These are phyloP conservation scores for Python bivittatus DNA, from an alignment of 2,113 vertebrate genomes.

Conservation along the genomic window DNA sequence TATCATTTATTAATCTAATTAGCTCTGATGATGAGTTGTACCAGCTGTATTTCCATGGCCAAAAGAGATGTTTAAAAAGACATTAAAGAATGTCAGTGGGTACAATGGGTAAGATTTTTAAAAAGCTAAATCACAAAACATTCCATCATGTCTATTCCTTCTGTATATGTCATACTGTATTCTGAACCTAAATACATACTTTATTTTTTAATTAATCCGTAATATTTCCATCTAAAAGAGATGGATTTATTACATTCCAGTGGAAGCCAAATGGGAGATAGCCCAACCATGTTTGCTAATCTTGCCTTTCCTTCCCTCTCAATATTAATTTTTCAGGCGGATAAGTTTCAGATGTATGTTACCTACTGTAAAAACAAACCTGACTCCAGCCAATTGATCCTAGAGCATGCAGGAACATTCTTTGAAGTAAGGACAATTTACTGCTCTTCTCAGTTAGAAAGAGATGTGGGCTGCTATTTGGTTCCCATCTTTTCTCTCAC, in stretches of 20 bases:
- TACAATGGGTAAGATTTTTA: neutral
- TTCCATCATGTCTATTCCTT: neutral
- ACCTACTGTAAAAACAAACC: constrained; percentile 99
- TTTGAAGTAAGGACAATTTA: constrained; percentile 87
- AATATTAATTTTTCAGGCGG: constrained; percentile 84
- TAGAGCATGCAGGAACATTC: constrained; percentile 94
- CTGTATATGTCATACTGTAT: neutral
- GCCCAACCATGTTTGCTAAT: constrained; percentile 25
- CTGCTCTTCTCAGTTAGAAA: constrained; percentile 18
- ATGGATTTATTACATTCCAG: constrained; percentile 37
- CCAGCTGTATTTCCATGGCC: neutral
- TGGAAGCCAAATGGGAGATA: constrained; percentile 22
- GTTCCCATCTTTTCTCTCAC: neutral
- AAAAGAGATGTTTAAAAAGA: neutral
- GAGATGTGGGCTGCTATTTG: neutral
- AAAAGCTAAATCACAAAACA: neutral
- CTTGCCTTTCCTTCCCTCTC: constrained; percentile 35
- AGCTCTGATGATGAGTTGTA: neutral
- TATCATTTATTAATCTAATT: neutral
- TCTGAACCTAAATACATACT: constrained; percentile 1
- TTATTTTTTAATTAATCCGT: constrained; percentile 29
- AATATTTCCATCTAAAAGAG: neutral
- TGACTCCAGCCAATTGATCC: constrained; percentile 95
- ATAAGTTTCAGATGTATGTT: constrained; percentile 99
- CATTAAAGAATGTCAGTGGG: neutral